These are phyloP conservation scores for Kuschelorhynchus macadamiae DNA, from an alignment of 2,888 invertebrate genomes.

Conservation along the genomic window DNA sequence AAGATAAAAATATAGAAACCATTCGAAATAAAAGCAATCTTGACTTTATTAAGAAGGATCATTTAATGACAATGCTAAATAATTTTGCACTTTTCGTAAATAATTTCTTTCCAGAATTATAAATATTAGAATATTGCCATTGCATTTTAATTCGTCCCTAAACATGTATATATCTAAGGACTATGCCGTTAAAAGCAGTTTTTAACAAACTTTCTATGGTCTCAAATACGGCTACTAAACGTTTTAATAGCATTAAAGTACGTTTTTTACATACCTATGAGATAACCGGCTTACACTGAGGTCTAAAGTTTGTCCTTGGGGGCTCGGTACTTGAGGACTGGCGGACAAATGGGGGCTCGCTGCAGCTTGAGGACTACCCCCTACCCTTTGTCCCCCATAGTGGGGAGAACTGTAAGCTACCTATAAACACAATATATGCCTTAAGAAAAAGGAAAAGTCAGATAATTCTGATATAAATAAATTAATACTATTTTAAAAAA, in stretches of 20 bases:
- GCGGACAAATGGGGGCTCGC: conserved; percentile 87
- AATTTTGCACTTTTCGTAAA: no score
- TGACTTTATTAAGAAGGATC: no score
- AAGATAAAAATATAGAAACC: background rate
- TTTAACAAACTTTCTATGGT: no score
- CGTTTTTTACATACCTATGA: conserved; percentile 81
- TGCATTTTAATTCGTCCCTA: no score
- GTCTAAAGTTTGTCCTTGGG: conserved; percentile 91
- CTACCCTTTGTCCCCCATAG: conserved; percentile 80
- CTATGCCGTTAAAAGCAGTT: no score
- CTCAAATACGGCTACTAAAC: no score
- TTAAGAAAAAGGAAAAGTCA: background rate
- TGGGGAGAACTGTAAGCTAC: conserved; percentile 84
- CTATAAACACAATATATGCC: conserved; percentile 67
- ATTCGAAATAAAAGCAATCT: no score
- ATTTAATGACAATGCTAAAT: no score
- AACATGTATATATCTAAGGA: no score
- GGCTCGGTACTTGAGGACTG: conserved; percentile 92
- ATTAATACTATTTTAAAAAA: background rate
- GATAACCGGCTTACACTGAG: conserved; percentile 89
- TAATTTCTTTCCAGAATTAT: no score
- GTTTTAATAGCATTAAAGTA: no score
- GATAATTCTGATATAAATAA: background rate
- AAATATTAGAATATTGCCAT: no score
- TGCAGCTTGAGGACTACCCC: conserved; percentile 87